Percentiles rank a stretch among this genome's conserved stretches.
Conservation (phyloP, 2,113 vertebrate species). For the Neodon shergylaensis region DNA sequence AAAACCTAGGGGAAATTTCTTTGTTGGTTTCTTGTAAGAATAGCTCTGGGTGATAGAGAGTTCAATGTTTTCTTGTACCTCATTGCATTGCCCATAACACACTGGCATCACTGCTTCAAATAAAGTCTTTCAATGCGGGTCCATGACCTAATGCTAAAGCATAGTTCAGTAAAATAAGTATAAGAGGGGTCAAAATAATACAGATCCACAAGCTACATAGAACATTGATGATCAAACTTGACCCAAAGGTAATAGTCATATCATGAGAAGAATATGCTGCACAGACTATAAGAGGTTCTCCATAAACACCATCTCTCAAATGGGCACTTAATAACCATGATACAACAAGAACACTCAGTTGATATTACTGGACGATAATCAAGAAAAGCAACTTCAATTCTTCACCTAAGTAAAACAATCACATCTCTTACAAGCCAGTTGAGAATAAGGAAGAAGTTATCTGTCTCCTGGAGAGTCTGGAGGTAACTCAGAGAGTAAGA, state of each 20-base stretch:
- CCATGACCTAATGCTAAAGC: constrained; percentile 38
- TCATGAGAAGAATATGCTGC: not conserved
- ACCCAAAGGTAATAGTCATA: not conserved
- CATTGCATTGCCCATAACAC: not conserved
- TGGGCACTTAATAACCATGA: not conserved
- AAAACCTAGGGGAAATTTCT: constrained; percentile 61
- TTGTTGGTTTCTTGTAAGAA: constrained; percentile 58
- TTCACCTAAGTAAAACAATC: not conserved
- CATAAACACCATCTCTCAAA: not conserved
- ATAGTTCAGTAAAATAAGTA: constrained; percentile 49
- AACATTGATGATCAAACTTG: not conserved
- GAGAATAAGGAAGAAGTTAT: constrained; percentile 27
- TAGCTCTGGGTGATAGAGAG: constrained; percentile 28
- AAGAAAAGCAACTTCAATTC: constrained; percentile 16
- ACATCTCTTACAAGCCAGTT: not conserved
- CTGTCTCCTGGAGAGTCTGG: not conserved
- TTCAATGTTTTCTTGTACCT: constrained; percentile 22
- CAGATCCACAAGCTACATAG: not conserved
- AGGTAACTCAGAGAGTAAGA: not conserved
- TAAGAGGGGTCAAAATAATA: constrained; percentile 53
- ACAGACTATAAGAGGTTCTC: not conserved
- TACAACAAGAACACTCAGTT: not conserved
- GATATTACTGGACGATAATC: constrained; percentile 21
- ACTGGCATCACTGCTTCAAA: constrained; percentile 52
- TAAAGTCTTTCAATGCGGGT: constrained; percentile 37